A percentile compares a stretch with the other conserved stretches of the same genome.
These are phyloP conservation scores for Acromyrmex echinatior DNA, from an alignment of 1,140 invertebrate genomes.

Conservation along the genomic window DNA sequence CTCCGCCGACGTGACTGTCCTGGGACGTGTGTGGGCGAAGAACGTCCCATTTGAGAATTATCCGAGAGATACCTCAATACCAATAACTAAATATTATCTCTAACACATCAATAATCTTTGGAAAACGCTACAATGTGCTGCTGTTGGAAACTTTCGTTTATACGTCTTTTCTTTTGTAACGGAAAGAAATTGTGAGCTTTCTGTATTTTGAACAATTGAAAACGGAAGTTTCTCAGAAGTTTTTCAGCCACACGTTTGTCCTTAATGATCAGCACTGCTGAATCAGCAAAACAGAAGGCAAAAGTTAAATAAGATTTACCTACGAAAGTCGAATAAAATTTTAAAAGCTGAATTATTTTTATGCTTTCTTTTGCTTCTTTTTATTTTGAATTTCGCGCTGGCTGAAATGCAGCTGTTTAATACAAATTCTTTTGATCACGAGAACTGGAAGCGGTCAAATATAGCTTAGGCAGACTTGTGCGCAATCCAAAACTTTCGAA, in stretches of 20 bases:
- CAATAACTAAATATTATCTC: conserved; percentile 46
- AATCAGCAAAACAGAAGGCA: not conserved
- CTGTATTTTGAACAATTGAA: not conserved
- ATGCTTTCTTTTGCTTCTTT: not conserved
- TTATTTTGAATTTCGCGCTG: not conserved
- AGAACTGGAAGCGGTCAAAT: conserved; percentile 26
- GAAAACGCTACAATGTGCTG: not conserved
- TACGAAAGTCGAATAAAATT: not conserved
- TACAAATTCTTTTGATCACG: conserved; percentile 38
- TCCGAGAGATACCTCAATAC: conserved; percentile 18
- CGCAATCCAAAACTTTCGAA: conserved; percentile 30
- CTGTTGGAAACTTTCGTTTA: not conserved
- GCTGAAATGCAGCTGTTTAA: conserved; percentile 21
- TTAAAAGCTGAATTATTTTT: not conserved
- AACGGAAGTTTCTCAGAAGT: not conserved
- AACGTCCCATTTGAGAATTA: conserved; percentile 23
- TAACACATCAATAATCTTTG: not conserved
- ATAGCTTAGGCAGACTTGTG: conserved; percentile 2
- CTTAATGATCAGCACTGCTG: conserved; percentile 8
- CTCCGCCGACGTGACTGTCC: conserved; percentile 13
- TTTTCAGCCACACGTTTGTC: not conserved
- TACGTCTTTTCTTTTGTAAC: not conserved
- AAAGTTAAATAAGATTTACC: conserved; percentile 7
- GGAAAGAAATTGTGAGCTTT: not conserved
- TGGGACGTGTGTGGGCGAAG: not conserved